Conservation (phyloP, 2,888 invertebrate genomes). For the Machimus atricapillus region DNA sequence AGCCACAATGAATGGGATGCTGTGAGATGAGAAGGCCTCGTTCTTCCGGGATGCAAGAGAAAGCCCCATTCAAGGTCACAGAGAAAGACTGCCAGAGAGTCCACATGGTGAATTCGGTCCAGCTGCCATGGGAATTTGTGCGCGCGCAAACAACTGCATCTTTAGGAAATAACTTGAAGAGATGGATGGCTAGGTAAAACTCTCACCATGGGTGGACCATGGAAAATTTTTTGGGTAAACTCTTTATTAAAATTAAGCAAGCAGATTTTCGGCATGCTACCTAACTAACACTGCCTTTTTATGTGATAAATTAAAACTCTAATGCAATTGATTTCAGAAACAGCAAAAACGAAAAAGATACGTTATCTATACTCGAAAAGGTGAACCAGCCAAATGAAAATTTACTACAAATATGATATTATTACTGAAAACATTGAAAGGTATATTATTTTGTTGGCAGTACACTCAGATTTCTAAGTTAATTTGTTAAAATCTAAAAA, state of each 20-base stretch:
- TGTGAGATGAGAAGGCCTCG: neutral
- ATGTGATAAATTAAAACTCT: no score
- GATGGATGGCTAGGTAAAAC: neutral
- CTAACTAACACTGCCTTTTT: no score
- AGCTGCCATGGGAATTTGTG: neutral
- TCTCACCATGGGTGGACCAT: neutral
- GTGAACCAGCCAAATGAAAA: neutral
- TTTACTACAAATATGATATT: no score
- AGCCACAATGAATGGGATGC: constrained; percentile 20
- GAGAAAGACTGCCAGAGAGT: neutral
- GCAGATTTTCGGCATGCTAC: neutral
- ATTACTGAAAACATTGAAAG: no score
- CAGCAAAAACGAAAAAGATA: neutral
- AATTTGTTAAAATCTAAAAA: no score
- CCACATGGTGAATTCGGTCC: constrained; percentile 1
- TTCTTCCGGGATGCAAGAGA: constrained; percentile 5
- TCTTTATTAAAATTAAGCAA: neutral
- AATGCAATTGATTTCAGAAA: no score
- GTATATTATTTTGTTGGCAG: no score
- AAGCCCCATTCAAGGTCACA: neutral
- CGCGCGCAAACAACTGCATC: constrained; percentile 35
- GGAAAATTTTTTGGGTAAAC: neutral
- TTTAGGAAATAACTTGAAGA: neutral
- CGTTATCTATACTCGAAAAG: neutral
- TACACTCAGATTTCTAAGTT: no score